These are phyloP conservation scores for Acrossocheilus fasciatus DNA, from an alignment of 2,797 vertebrate species.

Conservation along the genomic window DNA sequence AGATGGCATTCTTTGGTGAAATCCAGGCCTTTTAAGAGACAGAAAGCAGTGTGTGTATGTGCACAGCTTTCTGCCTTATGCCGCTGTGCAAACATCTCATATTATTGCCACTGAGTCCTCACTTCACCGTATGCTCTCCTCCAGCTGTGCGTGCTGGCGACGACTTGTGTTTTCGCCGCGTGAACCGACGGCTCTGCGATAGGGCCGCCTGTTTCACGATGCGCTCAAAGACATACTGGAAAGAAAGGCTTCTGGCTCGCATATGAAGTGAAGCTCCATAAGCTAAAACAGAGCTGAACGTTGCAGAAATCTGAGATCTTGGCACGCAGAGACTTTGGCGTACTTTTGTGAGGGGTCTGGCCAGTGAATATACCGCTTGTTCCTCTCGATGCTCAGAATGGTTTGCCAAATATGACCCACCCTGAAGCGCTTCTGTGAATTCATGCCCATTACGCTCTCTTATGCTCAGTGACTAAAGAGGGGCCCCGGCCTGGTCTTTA, in stretches of 20 bases:
- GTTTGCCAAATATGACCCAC: conserved; percentile 48
- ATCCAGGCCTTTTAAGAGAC: conserved; percentile 1
- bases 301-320: conserved; percentile 47
- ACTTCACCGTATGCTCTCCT: conserved; percentile 62
- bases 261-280: background rate
- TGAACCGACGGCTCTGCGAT: background rate
- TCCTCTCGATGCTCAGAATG: conserved; percentile 44
- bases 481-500: conserved; percentile 62
- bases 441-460: conserved; percentile 68
- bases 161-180: background rate
- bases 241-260: conserved; percentile 3
- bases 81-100: conserved; percentile 55
- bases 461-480: conserved; percentile 74
- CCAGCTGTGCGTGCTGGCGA: conserved; percentile 38
- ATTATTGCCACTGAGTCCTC: conserved; percentile 60
- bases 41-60: conserved; percentile 45
- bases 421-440: conserved; percentile 65
- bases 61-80: conserved; percentile 43
- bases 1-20: conserved; percentile 10
- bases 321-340: conserved; percentile 31
- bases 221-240: background rate
- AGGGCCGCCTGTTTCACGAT: background rate
- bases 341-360: conserved; percentile 46
- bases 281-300: conserved; percentile 24
- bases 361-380: conserved; percentile 43